Conservation (phyloP, 2,797 vertebrate species). For the Loriculus beryllinus region DNA sequence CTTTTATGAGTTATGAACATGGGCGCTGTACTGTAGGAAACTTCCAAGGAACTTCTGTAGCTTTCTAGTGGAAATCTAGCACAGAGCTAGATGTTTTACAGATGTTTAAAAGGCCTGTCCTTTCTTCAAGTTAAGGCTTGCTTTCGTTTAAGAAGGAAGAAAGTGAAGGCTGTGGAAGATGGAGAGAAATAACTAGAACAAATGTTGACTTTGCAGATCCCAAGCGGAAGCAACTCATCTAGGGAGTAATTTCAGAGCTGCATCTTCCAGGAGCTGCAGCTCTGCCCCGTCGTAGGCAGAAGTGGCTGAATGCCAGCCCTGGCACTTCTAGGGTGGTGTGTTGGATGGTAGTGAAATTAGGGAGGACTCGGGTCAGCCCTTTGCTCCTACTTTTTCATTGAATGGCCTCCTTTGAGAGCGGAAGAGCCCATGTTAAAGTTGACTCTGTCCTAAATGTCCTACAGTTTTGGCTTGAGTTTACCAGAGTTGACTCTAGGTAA, state of each 20-base stretch:
- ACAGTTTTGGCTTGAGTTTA: not conserved
- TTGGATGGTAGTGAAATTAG: not conserved
- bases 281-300: not conserved
- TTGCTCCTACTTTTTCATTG: not conserved
- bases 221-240: not conserved
- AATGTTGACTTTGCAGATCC: not conserved
- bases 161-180: not conserved
- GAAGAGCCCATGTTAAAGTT: not conserved
- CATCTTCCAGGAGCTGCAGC: not conserved
- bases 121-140: not conserved
- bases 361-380: not conserved
- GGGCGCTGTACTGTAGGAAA: not conserved
- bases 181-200: not conserved
- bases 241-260: not conserved
- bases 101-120: not conserved
- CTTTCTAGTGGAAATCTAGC: not conserved
- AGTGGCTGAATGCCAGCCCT: not conserved
- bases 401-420: not conserved
- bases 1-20: slow-evolving; percentile 3
- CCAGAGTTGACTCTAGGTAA: not conserved
- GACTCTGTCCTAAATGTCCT: not conserved
- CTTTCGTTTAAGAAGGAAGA: not conserved
- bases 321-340: not conserved
- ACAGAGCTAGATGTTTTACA: not conserved
- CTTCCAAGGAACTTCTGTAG: not conserved